phyloP scores from a whole-genome alignment of 2,888 invertebrate genomes.

The Acholoe squamosa region DNA sequence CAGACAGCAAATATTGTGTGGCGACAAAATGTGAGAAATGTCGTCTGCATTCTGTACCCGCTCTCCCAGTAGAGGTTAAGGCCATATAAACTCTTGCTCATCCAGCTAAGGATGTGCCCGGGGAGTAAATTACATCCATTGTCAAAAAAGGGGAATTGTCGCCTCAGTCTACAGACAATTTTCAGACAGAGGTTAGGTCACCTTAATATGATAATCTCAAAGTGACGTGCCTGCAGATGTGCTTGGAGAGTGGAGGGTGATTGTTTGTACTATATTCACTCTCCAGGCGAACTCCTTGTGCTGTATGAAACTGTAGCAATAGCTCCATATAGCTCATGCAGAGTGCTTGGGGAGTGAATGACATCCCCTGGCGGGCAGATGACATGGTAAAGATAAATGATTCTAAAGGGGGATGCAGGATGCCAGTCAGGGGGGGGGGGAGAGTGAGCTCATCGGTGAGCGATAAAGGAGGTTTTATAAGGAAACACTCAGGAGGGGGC shows the following conservation, averaged over 20 bases:
- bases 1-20: neutral
- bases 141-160: neutral
- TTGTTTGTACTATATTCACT: neutral
- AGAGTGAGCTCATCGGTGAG: neutral
- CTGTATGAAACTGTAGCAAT: neutral
- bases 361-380: slow-evolving; percentile 31
- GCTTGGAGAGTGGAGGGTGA: neutral
- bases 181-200: neutral
- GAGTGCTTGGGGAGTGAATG: neutral
- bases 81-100: neutral
- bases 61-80: neutral
- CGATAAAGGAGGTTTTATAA: slow-evolving; percentile 33
- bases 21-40: neutral
- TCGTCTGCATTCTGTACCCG: neutral
- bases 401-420: slow-evolving; percentile 3
- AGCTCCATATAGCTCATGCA: neutral
- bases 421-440: neutral
- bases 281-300: neutral
- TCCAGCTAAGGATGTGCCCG: neutral
- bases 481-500: slow-evolving; percentile 17
- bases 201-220: neutral
- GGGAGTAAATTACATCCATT: neutral
- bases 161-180: neutral
- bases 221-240: neutral
- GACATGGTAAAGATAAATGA: slow-evolving; percentile 35